Percentiles rank a stretch among this genome's conserved stretches.
These are phyloP conservation scores for Panzeria rudis DNA, from an alignment of 2,888 invertebrate genomes.

Conservation along the genomic window DNA sequence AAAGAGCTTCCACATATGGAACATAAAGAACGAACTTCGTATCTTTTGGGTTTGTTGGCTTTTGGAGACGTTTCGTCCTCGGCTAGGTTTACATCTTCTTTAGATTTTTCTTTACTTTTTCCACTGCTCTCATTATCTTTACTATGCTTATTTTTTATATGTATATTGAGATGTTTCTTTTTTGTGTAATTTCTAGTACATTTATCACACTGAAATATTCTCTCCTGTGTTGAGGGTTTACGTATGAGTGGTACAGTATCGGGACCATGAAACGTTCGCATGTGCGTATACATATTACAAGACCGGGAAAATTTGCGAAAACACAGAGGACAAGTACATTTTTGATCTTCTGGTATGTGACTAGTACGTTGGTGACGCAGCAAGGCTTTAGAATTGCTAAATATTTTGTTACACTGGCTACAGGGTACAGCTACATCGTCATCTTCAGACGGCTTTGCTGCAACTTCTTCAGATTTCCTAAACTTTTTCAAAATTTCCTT, in stretches of 20 bases:
- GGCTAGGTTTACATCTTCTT: neutral
- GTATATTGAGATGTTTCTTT: conserved; percentile 78
- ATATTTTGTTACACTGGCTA: conserved; percentile 60
- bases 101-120: conserved; percentile 62
- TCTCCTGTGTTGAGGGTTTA: conserved; percentile 78
- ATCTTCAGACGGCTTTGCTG: neutral
- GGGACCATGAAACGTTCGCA: conserved; percentile 74
- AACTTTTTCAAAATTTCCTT: neutral
- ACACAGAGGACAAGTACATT: conserved; percentile 85
- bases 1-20: conserved; percentile 86
- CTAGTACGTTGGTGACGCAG: conserved; percentile 52
- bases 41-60: conserved; percentile 38
- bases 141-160: conserved; percentile 77
- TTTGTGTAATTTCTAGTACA: conserved; percentile 80
- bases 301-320: conserved; percentile 86
- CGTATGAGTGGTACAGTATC: conserved; percentile 57
- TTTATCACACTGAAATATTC: conserved; percentile 77
- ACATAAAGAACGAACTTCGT: conserved; percentile 80
- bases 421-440: conserved; percentile 61
- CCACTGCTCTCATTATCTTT: conserved; percentile 79
- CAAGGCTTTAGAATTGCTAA: conserved; percentile 58
- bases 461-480: neutral
- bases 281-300: conserved; percentile 86
- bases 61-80: neutral
- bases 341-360: conserved; percentile 84